Conservation (phyloP, 64 coral and sea anemone genomes). For the Hydrozoanthus tunicans region DNA sequence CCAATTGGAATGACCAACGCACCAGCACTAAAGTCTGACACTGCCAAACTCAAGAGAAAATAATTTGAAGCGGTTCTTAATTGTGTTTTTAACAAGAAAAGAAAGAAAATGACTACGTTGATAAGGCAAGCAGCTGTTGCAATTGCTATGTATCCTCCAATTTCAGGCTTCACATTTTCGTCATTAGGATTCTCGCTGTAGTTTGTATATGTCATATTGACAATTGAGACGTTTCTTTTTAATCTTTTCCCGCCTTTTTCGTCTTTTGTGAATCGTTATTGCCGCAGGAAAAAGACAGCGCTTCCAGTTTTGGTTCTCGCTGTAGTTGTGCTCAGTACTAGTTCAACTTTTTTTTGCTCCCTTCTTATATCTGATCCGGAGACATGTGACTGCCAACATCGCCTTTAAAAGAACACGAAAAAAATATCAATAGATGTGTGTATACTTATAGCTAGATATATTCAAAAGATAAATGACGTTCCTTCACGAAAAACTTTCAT, state of each 20-base stretch:
- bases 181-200: neutral
- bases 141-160: conserved; percentile 27
- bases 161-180: neutral
- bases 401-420: neutral
- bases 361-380: neutral
- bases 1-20: conserved; percentile 48
- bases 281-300: no score
- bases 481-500: conserved; percentile 7
- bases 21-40: conserved; percentile 50
- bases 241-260: neutral
- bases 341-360: neutral
- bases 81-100: conserved; percentile 11
- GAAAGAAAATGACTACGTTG: conserved; percentile 29
- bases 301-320: no score
- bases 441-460: neutral
- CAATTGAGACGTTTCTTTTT: conserved; percentile 2
- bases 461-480: neutral
- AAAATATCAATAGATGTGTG: neutral
- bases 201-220: neutral
- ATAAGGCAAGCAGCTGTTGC: neutral
- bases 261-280: neutral
- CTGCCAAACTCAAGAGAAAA: conserved; percentile 55
- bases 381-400: neutral
- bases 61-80: conserved; percentile 38
- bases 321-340: no score